Conservation (phyloP, 2,113 vertebrate genomes). For the Gallinago paraguaiae region DNA sequence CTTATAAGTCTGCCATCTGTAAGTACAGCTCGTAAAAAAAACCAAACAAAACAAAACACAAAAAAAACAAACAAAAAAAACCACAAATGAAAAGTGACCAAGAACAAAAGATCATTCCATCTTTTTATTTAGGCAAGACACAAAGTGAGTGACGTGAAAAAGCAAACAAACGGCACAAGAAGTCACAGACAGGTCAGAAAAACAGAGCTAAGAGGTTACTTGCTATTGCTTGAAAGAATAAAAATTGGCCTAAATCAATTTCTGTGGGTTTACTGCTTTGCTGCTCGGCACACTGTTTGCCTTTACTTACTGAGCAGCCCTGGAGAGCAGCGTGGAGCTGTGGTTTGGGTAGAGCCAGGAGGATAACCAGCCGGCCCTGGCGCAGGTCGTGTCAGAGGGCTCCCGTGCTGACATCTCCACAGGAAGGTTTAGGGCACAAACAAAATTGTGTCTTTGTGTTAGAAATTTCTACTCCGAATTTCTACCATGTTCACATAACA, state of each 20-base stretch:
- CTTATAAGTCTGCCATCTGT: not conserved
- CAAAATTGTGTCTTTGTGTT: not conserved
- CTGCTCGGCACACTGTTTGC: not conserved
- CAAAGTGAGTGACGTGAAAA: conserved; percentile 6
- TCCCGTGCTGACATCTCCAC: not conserved
- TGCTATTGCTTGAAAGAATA: not conserved
- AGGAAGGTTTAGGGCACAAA: not conserved
- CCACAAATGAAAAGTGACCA: not conserved
- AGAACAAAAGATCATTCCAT: not conserved
- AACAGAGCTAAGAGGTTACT: not conserved
- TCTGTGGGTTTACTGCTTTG: not conserved
- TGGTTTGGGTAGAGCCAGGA: not conserved
- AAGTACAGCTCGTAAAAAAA: not conserved
- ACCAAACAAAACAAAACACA: not conserved
- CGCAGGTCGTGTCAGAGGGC: not conserved
- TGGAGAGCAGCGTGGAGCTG: not conserved
- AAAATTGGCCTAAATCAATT: conserved; percentile 37
- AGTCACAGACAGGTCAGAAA: conserved; percentile 6
- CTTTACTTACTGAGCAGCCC: not conserved
- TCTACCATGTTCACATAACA: not conserved
- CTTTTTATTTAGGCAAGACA: not conserved
- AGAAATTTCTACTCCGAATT: not conserved
- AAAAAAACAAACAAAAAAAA: not conserved
- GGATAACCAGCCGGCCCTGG: not conserved
- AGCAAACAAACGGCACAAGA: conserved; percentile 14